Conservation (phyloP, 2,113 vertebrate species). For the Ginglymostoma cirratum region DNA sequence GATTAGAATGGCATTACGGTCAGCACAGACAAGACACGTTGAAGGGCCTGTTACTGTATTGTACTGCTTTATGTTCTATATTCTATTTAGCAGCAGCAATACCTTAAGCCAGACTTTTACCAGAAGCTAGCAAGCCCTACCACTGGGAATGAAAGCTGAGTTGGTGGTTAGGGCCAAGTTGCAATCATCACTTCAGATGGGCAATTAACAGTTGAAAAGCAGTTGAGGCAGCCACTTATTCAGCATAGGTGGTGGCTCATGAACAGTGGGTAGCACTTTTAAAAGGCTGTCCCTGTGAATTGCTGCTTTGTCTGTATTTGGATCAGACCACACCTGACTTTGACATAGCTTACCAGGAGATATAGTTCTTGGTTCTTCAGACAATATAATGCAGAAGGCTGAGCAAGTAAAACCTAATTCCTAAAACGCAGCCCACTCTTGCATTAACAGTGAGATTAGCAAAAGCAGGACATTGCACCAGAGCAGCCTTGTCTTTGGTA, state of each 20-base stretch:
- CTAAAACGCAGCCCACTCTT: neutral
- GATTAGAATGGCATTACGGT: too few relatives aligned
- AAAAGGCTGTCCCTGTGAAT: neutral
- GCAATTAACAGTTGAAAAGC: too few relatives aligned
- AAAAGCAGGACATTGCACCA: neutral
- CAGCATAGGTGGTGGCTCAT: neutral
- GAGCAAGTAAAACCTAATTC: neutral
- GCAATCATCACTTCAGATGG: too few relatives aligned
- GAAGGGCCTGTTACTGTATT: too few relatives aligned
- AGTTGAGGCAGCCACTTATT: too few relatives aligned
- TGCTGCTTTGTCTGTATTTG: neutral
- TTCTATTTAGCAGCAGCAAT: neutral
- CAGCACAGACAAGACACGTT: too few relatives aligned
- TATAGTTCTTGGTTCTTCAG: neutral
- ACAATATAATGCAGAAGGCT: neutral
- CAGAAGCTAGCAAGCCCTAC: neutral
- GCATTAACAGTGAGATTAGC: neutral
- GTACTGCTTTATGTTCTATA: too few relatives aligned
- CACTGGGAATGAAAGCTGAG: neutral
- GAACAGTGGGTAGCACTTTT: too few relatives aligned
- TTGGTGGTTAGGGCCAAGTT: too few relatives aligned
- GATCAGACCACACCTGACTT: neutral
- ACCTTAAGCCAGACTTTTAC: neutral
- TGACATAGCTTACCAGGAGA: neutral
- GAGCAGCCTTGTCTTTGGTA: neutral